Evolutionary conservation across 2,797 vertebrate species (phyloP).

Genomic region (Calcarius lapponicus): DNA sequence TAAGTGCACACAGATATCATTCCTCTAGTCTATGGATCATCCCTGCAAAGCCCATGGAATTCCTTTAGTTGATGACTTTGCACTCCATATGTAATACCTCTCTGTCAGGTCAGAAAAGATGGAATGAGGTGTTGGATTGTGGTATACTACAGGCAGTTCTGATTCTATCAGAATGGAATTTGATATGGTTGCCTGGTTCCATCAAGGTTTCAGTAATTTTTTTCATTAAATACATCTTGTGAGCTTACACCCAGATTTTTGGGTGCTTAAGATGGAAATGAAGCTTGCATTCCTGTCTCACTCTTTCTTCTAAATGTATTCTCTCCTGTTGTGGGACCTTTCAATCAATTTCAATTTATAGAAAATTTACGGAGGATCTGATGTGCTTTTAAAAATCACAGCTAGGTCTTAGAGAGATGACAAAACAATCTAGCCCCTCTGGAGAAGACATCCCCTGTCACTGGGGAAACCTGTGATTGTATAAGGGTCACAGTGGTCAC

Average conservation of each 20-base stretch:
- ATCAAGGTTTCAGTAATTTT: background rate
- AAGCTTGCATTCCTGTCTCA: background rate
- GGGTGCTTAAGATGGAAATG: background rate
- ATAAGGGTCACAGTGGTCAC: background rate
- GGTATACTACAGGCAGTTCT: background rate
- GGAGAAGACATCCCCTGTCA: background rate
- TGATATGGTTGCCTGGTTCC: background rate
- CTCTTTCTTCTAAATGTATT: background rate
- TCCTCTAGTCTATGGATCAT: background rate
- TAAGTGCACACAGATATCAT: too few relatives aligned
- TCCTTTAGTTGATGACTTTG: background rate
- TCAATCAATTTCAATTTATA: background rate
- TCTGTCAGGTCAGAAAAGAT: background rate
- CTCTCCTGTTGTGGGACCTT: background rate
- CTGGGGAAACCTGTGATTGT: background rate
- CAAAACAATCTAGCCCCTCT: background rate
- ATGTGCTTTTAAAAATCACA: background rate
- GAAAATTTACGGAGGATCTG: background rate
- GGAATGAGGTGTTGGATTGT: background rate
- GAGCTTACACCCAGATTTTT: background rate
- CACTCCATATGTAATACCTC: background rate
- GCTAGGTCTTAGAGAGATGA: background rate
- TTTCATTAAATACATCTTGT: background rate
- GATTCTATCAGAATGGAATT: background rate
- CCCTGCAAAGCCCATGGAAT: background rate